Base-by-base conservation (phyloP, 2,113 vertebrate genomes). In the Carettochelys insculpta region DNA sequence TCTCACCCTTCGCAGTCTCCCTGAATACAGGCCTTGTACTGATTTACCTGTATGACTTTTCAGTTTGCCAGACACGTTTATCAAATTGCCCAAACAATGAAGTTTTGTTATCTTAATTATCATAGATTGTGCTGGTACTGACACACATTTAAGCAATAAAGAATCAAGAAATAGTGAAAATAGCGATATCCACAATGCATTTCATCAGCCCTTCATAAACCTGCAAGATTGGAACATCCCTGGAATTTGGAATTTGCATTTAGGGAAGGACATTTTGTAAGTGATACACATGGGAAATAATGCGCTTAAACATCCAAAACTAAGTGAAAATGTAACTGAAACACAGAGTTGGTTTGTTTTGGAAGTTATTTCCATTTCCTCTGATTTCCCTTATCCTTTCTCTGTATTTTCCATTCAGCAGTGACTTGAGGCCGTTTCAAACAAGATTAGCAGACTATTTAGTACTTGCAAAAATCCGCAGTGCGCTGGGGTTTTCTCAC, bases 391-490 rank as follows among this genome's bases (percentile, higher is more conserved):
- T 34, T 16, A 34, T 77, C 11, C 27, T 86, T 76, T 68, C n/a
- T 79, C 16, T 87, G 14, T 92, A 43, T 90, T 90, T 86, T 92
- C 29, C 71, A 38, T 61, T 77, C n/a, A 41, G 24, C 95, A 98
- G 98, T 48, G 98, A 98, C n/a, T 96, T 98, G 41, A 98, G 98
- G 92, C 97, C 98, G 24, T 97, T 99, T 81, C 96, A 97, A 41
- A 92, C 97, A 79, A 96, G 96, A 38, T 73, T 99, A 92, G 98
- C 98, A 2, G 98, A 99, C 86, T 97, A 96, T 75, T 94, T 99
- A 8, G 98, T 99, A 51, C 95, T 99, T 48, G 97, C 98, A 76
- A 99, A 97, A 96, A 97, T 99, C 76, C 98, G 98, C 84, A 95
- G 80, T 10, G 97, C 98, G 0, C 95, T 99, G 84, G 99, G 99